Evolutionary conservation across 2,888 invertebrate species (phyloP), one percentile per base, ranked within the genome.

Genomic region (Empis livida): DNA sequence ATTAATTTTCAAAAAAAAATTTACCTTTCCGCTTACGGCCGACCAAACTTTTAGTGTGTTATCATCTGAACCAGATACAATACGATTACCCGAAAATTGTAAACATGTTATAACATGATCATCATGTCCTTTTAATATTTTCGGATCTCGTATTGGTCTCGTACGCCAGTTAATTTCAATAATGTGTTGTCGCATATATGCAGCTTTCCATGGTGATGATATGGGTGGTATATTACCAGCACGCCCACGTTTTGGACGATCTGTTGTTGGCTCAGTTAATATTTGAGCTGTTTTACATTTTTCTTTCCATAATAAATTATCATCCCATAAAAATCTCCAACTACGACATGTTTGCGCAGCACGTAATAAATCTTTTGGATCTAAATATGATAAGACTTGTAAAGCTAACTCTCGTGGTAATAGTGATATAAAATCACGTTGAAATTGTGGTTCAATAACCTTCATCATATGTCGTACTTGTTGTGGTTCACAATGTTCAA

Each of bases 1-100:
- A 11, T 31, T 13, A 23, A 1, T 8, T 16, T 27, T 10, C 14
- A 37, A 42, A 47, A n/a, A n/a, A n/a, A 32, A 32, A 56, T 63
- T 68, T 68, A 93, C 92, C 80, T 91, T 91, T 61, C 96, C 96
- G 13, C 89, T 90, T 15, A 84, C 80, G 2, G 94, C 93, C 2
- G 92, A 93, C 97, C 99, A 99, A 37, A 99, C 92, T 76, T 95
- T 96, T 17, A 99, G 78, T 1, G 97, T 99, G 66, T 96, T 96
- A 64, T 99, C 99, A 70, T 99, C 99, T 5, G 95, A 96, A 20
- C 97, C 99, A 60, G 95, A 96, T 37, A 99, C 88, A 55, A 99
- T 93, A 45, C 91, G 78, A 68, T 90, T 92, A 3, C 91, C 94
- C 58, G 87, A 90, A 72, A 97, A 96, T 72, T 99, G 97, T 20